A percentile compares a stretch with the other conserved stretches of the same genome.
Conservation (phyloP, 2,888 invertebrate genomes). For the Eutolmus rufibarbis region DNA sequence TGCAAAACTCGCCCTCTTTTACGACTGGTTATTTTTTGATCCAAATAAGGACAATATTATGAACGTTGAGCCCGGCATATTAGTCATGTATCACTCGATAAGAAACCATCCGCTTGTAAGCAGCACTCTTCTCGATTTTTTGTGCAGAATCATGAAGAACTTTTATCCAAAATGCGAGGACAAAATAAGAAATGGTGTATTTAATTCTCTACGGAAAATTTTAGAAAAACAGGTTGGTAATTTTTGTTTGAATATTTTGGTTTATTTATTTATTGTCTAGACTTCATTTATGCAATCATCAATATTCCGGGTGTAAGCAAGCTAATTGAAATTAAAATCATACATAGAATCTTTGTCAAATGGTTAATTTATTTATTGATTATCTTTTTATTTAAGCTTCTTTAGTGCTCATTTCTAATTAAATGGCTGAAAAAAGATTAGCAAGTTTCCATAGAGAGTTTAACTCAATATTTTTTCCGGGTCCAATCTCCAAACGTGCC, state of each 20-base stretch:
- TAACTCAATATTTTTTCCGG: too few species aligned
- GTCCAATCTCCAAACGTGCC: too few species aligned
- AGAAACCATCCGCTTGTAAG: slow-evolving; percentile 72
- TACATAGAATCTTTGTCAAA: too few species aligned
- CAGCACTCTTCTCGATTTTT: slow-evolving; percentile 71
- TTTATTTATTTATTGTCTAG: neutral
- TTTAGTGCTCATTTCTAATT: too few species aligned
- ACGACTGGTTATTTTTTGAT: slow-evolving; percentile 77
- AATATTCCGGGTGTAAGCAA: too few species aligned
- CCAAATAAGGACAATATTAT: slow-evolving; percentile 73
- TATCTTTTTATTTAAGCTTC: too few species aligned
- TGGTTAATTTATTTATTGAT: too few species aligned
- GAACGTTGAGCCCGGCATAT: slow-evolving; percentile 75
- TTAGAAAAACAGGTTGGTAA: slow-evolving; percentile 75
- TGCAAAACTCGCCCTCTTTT: slow-evolving; percentile 73
- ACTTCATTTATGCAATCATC: neutral
- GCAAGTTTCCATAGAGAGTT: too few species aligned
- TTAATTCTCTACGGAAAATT: slow-evolving; percentile 61
- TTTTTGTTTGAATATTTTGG: neutral
- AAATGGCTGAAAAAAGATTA: too few species aligned
- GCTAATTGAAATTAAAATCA: too few species aligned
- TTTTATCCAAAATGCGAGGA: slow-evolving; percentile 61
- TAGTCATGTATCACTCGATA: slow-evolving; percentile 75
- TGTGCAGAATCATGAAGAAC: slow-evolving; percentile 69
- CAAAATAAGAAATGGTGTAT: slow-evolving; percentile 63